These are phyloP conservation scores for Pavo muticus DNA, from an alignment of 2,113 vertebrate genomes.

Conservation along the genomic window DNA sequence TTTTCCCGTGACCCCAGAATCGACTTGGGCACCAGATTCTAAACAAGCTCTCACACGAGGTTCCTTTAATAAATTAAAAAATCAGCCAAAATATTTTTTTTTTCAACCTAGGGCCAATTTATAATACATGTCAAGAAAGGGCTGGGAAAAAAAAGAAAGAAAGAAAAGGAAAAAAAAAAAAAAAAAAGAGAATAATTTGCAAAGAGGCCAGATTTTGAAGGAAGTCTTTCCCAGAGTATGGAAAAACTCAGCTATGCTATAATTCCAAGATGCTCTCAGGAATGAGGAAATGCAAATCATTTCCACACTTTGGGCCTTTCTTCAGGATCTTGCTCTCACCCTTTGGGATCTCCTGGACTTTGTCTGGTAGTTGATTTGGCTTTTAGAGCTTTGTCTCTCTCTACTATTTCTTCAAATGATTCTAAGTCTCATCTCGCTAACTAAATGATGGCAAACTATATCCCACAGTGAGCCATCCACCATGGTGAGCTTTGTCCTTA, in stretches of 20 bases:
- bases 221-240: not conserved
- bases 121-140: not conserved
- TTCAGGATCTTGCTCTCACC: not conserved
- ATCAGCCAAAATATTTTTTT: not conserved
- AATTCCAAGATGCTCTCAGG: not conserved
- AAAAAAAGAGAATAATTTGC: not conserved
- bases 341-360: not conserved
- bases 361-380: not conserved
- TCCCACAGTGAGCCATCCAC: not conserved
- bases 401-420: not conserved
- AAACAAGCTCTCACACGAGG: not conserved
- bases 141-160: not conserved
- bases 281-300: not conserved
- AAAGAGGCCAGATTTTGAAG: not conserved
- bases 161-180: not conserved
- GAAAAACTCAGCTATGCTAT: not conserved
- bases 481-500: not conserved
- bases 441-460: not conserved
- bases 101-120: not conserved
- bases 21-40: slow-evolving; percentile 24
- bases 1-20: slow-evolving; percentile 38
- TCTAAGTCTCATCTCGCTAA: not conserved
- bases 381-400: not conserved
- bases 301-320: not conserved
- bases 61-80: slow-evolving; percentile 35